Conservation (phyloP, 2,797 vertebrate species). For the Rhynchotus rufescens region DNA sequence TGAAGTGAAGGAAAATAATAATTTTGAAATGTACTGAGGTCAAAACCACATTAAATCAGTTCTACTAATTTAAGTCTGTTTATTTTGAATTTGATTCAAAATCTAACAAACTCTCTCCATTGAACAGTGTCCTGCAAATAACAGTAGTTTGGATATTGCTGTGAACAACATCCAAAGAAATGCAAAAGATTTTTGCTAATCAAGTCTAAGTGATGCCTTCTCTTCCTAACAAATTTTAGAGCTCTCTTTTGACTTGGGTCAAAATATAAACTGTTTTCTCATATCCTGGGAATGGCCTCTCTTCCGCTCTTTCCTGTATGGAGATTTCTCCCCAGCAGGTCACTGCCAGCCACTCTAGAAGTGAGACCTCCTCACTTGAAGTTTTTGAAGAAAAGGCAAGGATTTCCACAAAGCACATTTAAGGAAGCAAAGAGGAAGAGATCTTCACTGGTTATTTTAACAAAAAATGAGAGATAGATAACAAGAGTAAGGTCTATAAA, state of each 20-base stretch:
- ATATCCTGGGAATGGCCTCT: not conserved
- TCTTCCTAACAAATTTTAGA: not conserved
- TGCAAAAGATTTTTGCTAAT: not conserved
- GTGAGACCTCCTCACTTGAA: not conserved
- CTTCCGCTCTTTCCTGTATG: not conserved
- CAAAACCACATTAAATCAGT: not conserved
- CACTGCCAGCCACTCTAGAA: conserved; percentile 3
- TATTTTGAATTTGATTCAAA: not conserved
- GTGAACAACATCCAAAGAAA: not conserved
- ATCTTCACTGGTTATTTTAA: not conserved
- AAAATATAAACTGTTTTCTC: not conserved
- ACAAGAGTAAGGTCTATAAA: not conserved
- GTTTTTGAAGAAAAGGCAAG: not conserved
- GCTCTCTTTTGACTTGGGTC: not conserved
- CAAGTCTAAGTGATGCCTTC: not conserved
- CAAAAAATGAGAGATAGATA: not conserved
- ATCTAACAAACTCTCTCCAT: not conserved
- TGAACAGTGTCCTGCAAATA: not conserved
- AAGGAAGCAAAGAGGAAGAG: not conserved
- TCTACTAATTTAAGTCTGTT: not conserved
- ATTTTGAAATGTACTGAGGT: not conserved
- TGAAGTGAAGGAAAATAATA: not conserved
- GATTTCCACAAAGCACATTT: not conserved
- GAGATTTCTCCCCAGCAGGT: not conserved
- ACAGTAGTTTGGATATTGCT: not conserved